Conservation (phyloP, 2,113 vertebrate genomes). For the Cariama cristata region DNA sequence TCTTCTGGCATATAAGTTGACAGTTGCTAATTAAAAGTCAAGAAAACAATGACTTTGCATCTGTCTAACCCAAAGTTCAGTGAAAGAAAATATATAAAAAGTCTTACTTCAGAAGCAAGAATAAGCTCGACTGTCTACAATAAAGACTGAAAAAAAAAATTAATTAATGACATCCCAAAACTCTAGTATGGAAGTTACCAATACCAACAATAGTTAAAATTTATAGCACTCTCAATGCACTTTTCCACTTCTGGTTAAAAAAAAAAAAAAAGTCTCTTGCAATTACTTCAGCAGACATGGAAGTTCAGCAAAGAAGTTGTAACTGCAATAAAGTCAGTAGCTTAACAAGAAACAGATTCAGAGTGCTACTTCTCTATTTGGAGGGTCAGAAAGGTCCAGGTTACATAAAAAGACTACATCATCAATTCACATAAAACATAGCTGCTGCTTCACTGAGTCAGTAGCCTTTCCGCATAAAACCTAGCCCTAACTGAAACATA, state of each 20-base stretch:
- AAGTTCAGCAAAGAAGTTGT: background rate
- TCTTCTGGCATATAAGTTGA: background rate
- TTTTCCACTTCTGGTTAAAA: background rate
- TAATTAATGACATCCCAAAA: background rate
- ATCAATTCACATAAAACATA: background rate
- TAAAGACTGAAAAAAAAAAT: background rate
- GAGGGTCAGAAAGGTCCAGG: background rate
- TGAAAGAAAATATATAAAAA: background rate
- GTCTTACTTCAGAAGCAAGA: background rate
- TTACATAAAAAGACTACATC: background rate
- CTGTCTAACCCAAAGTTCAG: background rate
- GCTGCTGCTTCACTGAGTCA: background rate
- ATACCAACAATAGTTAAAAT: background rate
- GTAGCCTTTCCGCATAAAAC: background rate
- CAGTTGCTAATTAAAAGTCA: background rate
- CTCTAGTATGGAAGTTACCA: background rate
- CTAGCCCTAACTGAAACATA: background rate
- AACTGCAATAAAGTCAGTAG: background rate
- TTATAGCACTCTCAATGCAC: background rate
- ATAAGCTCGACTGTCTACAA: background rate
- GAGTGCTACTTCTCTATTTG: background rate
- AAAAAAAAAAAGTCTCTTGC: background rate
- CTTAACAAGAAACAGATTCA: background rate
- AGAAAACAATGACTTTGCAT: background rate
- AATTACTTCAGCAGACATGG: background rate